Percentiles rank a stretch among this genome's conserved stretches.
Conservation (phyloP, 2,888 invertebrate genomes). For the Baronia brevicornis region DNA sequence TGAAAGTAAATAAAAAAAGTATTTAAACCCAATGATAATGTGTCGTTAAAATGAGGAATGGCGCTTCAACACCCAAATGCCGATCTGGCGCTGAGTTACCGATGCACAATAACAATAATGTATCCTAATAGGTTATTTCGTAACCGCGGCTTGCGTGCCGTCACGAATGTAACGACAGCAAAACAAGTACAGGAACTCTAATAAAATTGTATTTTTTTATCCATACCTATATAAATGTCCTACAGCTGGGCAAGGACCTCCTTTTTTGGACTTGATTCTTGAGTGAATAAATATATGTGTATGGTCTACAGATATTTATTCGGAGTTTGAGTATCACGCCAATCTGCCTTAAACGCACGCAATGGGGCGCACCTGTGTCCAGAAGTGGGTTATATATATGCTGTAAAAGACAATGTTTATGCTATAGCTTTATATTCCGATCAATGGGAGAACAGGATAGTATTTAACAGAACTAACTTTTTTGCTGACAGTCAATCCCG, state of each 20-base stretch:
- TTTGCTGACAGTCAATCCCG: conserved; percentile 27
- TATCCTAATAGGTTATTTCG: conserved; percentile 19
- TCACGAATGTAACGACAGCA: conserved; percentile 37
- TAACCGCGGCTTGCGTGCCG: conserved; percentile 32
- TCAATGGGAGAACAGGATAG: background rate
- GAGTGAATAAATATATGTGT: no score
- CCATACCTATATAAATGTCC: no score
- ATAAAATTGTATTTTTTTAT: no score
- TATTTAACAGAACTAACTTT: conserved; percentile 4
- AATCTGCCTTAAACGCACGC: no score
- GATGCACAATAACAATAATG: conserved; percentile 14
- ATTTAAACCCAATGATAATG: conserved; percentile 17
- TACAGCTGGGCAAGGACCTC: background rate
- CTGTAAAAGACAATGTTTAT: no score
- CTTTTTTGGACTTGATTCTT: background rate
- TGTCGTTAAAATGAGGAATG: conserved; percentile 15
- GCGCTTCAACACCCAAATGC: conserved; percentile 10
- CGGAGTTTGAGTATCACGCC: no score
- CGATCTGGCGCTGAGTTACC: conserved; percentile 15
- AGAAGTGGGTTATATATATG: no score
- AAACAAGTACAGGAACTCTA: conserved; percentile 8
- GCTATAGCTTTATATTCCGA: no score
- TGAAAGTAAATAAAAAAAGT: conserved; percentile 21
- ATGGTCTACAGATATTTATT: no score
- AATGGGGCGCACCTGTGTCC: no score